Evolutionary conservation across 2,113 vertebrate species (phyloP).

Genomic region (Scartelaos histophorus): DNA sequence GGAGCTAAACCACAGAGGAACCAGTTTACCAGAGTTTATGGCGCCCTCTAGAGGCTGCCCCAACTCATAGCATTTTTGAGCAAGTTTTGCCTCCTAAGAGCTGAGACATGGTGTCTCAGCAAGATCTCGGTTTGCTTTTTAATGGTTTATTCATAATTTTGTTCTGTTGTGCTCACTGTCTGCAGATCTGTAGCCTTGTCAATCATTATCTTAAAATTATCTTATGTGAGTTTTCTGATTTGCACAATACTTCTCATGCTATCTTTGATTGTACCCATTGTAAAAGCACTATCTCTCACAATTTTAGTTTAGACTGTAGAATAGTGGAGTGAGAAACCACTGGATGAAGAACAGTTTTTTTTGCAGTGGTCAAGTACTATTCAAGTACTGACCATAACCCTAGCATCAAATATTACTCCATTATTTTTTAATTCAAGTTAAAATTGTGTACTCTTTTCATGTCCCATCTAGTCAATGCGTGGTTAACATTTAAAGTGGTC

Average conservation of each 20-base stretch:
- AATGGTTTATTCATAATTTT: slow-evolving; percentile 6
- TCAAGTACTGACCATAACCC: not conserved
- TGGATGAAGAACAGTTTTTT: not conserved
- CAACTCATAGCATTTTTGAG: not conserved
- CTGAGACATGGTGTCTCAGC: slow-evolving; percentile 12
- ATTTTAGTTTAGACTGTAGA: slow-evolving; percentile 18
- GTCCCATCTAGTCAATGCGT: too few species aligned
- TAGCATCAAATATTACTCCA: not conserved
- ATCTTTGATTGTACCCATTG: not conserved
- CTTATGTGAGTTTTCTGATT: slow-evolving; percentile 12
- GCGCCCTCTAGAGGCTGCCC: slow-evolving; percentile 3
- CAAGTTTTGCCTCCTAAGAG: slow-evolving; percentile 19
- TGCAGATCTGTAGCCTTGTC: not conserved
- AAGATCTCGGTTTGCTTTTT: slow-evolving; percentile 11
- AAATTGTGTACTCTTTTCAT: too few species aligned
- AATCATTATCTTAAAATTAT: not conserved
- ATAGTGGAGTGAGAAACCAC: not conserved
- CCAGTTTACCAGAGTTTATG: slow-evolving; percentile 8
- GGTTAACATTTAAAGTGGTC: too few species aligned
- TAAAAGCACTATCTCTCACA: slow-evolving; percentile 15
- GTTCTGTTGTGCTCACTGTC: not conserved
- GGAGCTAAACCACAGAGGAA: slow-evolving; percentile 14
- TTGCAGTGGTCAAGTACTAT: not conserved
- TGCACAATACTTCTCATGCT: not conserved
- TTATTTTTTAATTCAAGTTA: too few species aligned